Base-by-base conservation (phyloP, 2,113 vertebrate species). In the Forbesichthys agassizii region DNA sequence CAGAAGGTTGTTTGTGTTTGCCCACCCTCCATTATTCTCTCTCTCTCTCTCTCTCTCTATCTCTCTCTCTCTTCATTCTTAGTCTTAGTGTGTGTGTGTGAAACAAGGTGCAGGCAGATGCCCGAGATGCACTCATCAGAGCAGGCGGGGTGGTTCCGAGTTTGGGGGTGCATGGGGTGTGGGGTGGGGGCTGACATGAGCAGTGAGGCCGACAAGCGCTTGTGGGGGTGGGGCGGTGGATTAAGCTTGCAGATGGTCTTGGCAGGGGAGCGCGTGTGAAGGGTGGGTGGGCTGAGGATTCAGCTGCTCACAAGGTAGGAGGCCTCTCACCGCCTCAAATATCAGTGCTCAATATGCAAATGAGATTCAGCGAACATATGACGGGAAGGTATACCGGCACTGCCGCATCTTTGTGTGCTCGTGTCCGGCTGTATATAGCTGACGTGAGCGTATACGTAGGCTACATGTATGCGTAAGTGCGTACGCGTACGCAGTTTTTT, bases 1-100 rank as follows among this genome's bases (percentile, higher is more conserved):
- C 57, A 1, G 9, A 78, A 80, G 79, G 27, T 79, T 80, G 70
- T 83, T 77, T 81, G 75, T 86, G 80, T 88, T 81, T 79, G 64
- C 79, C 78, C 77, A 70, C 64, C 81, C 79, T 82, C 74, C 76
- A 73, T 71, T 33, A 74, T 16, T 42, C 36, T 42, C 36, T 42
- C 36, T 42, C 36, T 42, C 36, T 8, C 36, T 8, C 79, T 82
- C 74, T 76, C 74, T 71, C 27, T 75, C 27, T 27, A 2, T 27
- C 48, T 68, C 70, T 71, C 65, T 57, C 48, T n/a, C 27, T 60
- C 64, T 72, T 71, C 57, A 8, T 16, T 13, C 36, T 12, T 8
- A 48, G 11, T 52, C n/a, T 64, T 61, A 42, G 0, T 12, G 63
- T 66, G 58, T 64, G 10, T 79, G 77, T 82, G 84, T 73, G 78